Percentiles rank a stretch among this genome's conserved stretches.
These are phyloP conservation scores for Psittacula echo DNA, from an alignment of 2,797 vertebrate genomes.

Conservation along the genomic window DNA sequence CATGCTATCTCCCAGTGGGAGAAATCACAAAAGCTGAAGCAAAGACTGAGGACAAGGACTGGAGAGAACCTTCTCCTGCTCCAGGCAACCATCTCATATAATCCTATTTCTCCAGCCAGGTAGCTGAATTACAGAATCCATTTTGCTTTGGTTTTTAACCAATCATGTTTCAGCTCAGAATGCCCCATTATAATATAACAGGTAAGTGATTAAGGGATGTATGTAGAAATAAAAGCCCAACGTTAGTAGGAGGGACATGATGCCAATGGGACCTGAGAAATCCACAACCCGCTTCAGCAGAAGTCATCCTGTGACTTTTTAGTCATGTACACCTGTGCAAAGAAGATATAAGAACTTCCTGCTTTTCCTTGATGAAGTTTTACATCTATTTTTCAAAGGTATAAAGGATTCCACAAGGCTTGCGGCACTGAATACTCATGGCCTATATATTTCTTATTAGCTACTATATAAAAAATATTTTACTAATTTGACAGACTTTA, in stretches of 20 bases:
- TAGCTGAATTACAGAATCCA: neutral
- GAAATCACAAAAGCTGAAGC: neutral
- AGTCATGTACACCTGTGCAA: neutral
- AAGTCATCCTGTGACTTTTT: neutral
- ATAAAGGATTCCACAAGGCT: neutral
- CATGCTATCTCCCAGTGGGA: neutral
- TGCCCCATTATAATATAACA: neutral
- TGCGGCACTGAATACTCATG: neutral
- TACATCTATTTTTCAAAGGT: neutral
- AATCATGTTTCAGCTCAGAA: neutral
- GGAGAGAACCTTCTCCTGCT: neutral
- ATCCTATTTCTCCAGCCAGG: neutral
- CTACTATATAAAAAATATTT: slow-evolving; percentile 48
- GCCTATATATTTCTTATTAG: slow-evolving; percentile 33
- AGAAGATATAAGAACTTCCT: neutral
- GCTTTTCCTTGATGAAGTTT: neutral
- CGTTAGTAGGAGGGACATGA: neutral
- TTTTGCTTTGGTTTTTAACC: neutral
- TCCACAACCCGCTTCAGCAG: neutral
- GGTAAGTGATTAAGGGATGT: neutral
- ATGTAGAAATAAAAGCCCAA: neutral
- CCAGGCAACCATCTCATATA: neutral
- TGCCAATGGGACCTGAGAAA: neutral
- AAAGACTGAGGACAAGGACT: neutral
- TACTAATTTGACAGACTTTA: slow-evolving; percentile 66